These are phyloP conservation scores for Microctenopoma lineatum DNA, from an alignment of 2,797 vertebrate genomes.

Conservation along the genomic window DNA sequence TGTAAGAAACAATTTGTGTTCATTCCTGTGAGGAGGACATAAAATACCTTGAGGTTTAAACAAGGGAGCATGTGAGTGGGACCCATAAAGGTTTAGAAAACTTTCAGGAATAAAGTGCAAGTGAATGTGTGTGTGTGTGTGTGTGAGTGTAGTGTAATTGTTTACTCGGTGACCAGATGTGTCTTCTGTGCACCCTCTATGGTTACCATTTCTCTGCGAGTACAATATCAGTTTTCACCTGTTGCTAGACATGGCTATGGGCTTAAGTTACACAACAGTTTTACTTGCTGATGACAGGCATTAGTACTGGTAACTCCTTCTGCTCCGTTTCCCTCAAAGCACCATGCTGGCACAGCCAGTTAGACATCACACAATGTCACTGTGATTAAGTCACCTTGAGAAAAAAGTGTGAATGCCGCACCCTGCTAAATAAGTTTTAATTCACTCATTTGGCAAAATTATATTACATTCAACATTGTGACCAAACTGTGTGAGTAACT, in stretches of 20 bases:
- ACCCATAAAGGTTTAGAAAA: not conserved
- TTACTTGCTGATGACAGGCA: conserved; percentile 36
- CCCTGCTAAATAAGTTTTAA: conserved; percentile 21
- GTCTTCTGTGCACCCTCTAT: conserved; percentile 56
- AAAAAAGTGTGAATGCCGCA: conserved; percentile 29
- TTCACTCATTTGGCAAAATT: not conserved
- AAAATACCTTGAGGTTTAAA: conserved; percentile 3
- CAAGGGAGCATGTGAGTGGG: not conserved
- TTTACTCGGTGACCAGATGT: conserved; percentile 54
- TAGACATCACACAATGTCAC: conserved; percentile 38
- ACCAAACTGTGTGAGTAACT: not conserved
- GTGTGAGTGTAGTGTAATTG: not conserved
- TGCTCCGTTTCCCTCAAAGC: conserved; percentile 25
- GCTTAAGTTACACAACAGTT: conserved; percentile 71
- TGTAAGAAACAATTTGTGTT: not conserved
- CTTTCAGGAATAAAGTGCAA: not conserved
- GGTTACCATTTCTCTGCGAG: conserved; percentile 68
- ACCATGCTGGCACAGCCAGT: conserved; percentile 36
- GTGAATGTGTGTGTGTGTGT: not conserved
- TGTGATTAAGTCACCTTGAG: conserved; percentile 9
- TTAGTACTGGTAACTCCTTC: conserved; percentile 25
- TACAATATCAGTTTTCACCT: conserved; percentile 78
- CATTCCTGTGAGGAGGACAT: not conserved
- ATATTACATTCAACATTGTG: not conserved
- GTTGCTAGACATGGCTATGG: conserved; percentile 59